phyloP scores from a whole-genome alignment of 2,888 invertebrate species.

The Athrips mouffetella region DNA sequence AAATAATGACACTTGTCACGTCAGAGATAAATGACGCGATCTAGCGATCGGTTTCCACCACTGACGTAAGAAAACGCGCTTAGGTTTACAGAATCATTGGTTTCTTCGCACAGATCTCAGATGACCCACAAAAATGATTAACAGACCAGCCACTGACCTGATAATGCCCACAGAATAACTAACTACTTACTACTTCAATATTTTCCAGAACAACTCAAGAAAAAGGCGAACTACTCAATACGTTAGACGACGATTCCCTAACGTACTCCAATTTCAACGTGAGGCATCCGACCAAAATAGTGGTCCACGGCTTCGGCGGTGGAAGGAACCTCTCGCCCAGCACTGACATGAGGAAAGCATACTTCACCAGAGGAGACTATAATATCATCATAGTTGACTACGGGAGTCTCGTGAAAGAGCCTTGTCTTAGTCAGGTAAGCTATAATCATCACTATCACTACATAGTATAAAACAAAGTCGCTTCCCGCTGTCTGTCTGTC shows the following conservation, averaged over 20 bases:
- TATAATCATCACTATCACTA: too few relatives aligned
- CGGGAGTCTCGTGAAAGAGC: constrained; percentile 86
- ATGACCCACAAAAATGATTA: too few relatives aligned
- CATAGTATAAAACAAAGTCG: too few relatives aligned
- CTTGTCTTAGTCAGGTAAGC: constrained; percentile 87
- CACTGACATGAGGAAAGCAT: constrained; percentile 90
- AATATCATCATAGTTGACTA: constrained; percentile 94
- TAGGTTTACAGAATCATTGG: too few relatives aligned
- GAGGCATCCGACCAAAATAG: constrained; percentile 88
- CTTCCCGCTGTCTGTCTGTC: too few relatives aligned
- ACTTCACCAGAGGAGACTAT: constrained; percentile 87
- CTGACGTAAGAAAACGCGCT: too few relatives aligned
- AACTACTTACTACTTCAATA: too few relatives aligned
- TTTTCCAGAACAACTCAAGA: constrained; percentile 85
- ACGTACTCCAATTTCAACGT: constrained; percentile 87
- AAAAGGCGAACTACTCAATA: constrained; percentile 84
- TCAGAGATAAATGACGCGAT: too few relatives aligned
- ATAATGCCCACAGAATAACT: neutral
- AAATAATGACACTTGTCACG: too few relatives aligned
- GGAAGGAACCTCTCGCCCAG: constrained; percentile 89
- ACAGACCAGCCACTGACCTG: too few relatives aligned
- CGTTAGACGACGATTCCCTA: constrained; percentile 83
- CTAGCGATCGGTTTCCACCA: too few relatives aligned
- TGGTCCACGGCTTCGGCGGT: constrained; percentile 95
- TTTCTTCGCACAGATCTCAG: too few relatives aligned